Base-by-base conservation (phyloP, 2,797 vertebrate species). In the Meda fulgida region DNA sequence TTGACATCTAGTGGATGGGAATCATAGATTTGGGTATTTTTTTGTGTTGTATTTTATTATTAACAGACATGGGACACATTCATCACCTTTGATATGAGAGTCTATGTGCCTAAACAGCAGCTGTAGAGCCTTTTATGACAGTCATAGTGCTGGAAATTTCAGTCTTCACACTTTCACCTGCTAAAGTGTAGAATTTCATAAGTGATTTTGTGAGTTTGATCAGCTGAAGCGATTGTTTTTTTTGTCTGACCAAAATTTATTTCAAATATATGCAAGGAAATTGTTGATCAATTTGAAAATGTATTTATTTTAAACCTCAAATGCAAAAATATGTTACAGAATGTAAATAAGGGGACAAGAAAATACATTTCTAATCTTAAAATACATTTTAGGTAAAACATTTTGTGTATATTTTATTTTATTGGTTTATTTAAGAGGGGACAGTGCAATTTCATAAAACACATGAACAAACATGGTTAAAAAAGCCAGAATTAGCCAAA, bases 91-190 rank as follows among this genome's bases (percentile, higher is more conserved):
- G 48, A 29, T 9, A 36, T 73, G 43, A n/a, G 19, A 3, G 34
- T 36, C 63, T 85, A 40, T 67, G 23, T 60, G 67, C 66, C 60
- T 40, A 16, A 34, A 60, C n/a, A 46, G 60, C 46, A 76, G 51
- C 23, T 63, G 16, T 60, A 31, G 4, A 40, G n/a, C 7, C 8
- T n/a, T 81, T 48, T 40, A 51, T 38, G 36, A 5, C 21, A 46
- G 16, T 40, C 7, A 23, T 60, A 36, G n/a, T 60, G 75, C 31
- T 51, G 14, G 43, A 11, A 46, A 46, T 43, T 13, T 43, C 11
- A 43, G 40, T 46, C 1, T 46, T 46, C 43, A 11, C 40, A 43
- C 40, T 46, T 46, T 46, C 43, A 46, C 43, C 4, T 46, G 13
- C 16, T 36, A n/a, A 46, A 43, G n/a, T 65, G 5, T n/a, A n/a